Percentiles rank a stretch among this genome's conserved stretches.
Conservation (phyloP, 2,797 vertebrate genomes). For the Eulemur albifrons region DNA sequence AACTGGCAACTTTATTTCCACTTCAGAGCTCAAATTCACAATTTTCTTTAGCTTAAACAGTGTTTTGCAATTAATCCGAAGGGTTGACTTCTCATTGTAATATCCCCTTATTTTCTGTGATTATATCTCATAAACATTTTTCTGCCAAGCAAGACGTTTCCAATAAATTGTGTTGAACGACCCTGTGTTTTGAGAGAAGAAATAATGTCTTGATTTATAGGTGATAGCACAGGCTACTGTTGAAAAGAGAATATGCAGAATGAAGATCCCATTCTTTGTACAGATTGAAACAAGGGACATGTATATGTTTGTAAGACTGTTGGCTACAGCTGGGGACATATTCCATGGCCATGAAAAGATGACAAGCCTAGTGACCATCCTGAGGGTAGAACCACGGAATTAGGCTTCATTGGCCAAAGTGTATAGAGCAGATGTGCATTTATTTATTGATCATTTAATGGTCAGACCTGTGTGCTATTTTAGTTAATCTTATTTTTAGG, state of each 20-base stretch:
- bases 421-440: background rate
- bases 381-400: background rate
- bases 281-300: background rate
- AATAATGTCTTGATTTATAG: background rate
- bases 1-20: conserved; percentile 62
- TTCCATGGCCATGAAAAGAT: too few species aligned
- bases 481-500: background rate
- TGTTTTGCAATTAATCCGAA: conserved; percentile 57
- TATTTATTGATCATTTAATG: background rate
- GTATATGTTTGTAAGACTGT: fast-evolving
- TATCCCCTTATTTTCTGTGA: conserved; percentile 47
- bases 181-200: background rate
- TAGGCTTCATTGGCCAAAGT: too few species aligned
- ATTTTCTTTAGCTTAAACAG: conserved; percentile 57
- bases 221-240: background rate
- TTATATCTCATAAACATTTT: background rate
- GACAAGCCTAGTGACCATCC: too few species aligned
- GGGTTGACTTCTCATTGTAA: conserved; percentile 17
- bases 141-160: background rate
- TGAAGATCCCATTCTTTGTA: background rate
- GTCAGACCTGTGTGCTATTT: background rate
- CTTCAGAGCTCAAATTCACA: conserved; percentile 63
- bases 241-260: background rate
- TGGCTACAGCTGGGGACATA: background rate
- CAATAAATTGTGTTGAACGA: background rate